Evolutionary conservation across 2,888 invertebrate genomes (phyloP).

Genomic region (Bombylius major): DNA sequence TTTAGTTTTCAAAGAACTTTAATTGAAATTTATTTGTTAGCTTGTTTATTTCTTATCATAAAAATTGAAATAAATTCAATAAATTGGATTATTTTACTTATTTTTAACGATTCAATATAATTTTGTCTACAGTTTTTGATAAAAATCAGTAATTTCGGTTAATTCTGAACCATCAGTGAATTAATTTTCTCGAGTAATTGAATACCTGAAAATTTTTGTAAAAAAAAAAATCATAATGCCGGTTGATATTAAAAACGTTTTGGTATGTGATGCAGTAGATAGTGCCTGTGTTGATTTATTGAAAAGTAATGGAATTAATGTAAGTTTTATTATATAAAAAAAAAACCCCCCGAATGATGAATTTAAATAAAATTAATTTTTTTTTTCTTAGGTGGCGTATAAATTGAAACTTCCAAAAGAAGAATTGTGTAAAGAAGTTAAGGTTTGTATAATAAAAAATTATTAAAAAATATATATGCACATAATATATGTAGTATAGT

Average conservation of each 20-base stretch:
- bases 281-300: constrained; percentile 72
- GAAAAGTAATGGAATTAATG: constrained; percentile 60
- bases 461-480: neutral
- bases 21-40: no score
- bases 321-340: constrained; percentile 33
- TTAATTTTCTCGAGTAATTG: no score
- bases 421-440: constrained; percentile 67
- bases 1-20: no score
- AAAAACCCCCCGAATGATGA: neutral
- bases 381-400: constrained; percentile 38
- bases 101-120: no score
- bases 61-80: no score
- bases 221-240: constrained; percentile 33
- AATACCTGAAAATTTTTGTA: no score
- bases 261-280: constrained; percentile 90
- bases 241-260: constrained; percentile 59
- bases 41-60: no score
- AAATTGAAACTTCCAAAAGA: constrained; percentile 67
- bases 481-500: no score
- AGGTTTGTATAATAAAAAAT: constrained; percentile 39
- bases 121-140: no score
- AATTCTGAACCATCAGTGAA: no score
- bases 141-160: no score
- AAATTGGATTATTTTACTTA: no score
- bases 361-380: neutral